Evolutionary conservation across 2,113 vertebrate species (phyloP), one percentile per base, ranked within the genome.

Genomic region (Toxotes jaculatrix): DNA sequence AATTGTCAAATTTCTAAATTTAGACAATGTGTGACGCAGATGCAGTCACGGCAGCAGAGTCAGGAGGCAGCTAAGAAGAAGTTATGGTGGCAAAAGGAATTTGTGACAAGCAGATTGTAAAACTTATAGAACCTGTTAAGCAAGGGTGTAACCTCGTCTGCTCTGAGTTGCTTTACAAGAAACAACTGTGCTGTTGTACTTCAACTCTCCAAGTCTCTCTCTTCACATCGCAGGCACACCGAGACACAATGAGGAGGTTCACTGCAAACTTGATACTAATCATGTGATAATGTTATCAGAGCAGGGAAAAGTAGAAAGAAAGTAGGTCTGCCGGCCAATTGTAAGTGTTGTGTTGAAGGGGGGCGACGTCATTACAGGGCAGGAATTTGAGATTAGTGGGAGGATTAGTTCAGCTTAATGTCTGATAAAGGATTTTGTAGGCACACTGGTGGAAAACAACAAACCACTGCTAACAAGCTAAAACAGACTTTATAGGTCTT

Each of bases 341-440:
- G 57, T 23, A 56, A 56, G 71, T 1, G 7, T 74, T 66, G 45
- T 16, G 42, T 57, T 47, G 43, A 51, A 68, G 0, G 31, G 0
- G 31, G 16, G 21, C 17, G n/a, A 75, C 19, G 43, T 80, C 51
- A 14, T 38, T 80, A 32, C 43, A 23, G 76, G 55, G 64, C 32
- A 83, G 71, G 78, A 77, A 69, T 84, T 70, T 84, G 14, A 82
- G 75, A 91, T 86, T 82, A 86, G 57, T 0, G 31, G n/a, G 9
- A 13, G 42, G 73, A 93, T 88, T 86, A 81, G 75, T 53, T 86
- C 51, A 74, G 73, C 17, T 81, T 83, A 77, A 71, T 77, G 72
- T 72, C 79, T 82, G 81, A 80, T 71, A 40, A 57, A 63, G 55
- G 65, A 62, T 53, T 55, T 59, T 51, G 70, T 72, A 8, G 34